These are phyloP conservation scores for Heliconius melpomene DNA, from an alignment of 1,140 invertebrate species.

Conservation along the genomic window DNA sequence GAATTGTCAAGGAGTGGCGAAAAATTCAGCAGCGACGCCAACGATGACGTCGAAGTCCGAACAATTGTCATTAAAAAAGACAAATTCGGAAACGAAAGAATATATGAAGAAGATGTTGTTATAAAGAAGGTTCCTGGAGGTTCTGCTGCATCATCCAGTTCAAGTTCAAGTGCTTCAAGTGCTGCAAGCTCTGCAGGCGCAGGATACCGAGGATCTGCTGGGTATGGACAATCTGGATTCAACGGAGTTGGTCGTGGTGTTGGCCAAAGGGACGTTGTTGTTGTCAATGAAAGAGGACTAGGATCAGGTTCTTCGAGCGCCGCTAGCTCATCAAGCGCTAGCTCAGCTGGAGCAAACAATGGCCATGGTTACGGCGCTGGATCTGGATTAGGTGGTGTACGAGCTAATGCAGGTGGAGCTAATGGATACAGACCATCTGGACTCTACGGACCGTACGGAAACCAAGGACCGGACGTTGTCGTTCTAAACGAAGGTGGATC, in stretches of 20 bases:
- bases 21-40: conserved; percentile 18
- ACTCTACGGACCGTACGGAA: no score
- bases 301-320: not conserved
- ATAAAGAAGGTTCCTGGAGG: conserved; percentile 28
- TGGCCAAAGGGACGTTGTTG: not conserved
- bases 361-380: not conserved
- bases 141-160: not conserved
- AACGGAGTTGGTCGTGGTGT: not conserved
- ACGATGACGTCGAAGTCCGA: conserved; percentile 47
- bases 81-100: conserved; percentile 45
- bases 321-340: not conserved
- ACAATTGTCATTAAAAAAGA: conserved; percentile 52
- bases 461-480: not conserved
- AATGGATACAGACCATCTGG: not conserved
- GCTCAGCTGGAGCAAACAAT: not conserved
- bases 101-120: conserved; percentile 56
- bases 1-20: conserved; percentile 42
- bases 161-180: conserved; percentile 18
- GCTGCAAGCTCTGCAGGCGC: not conserved
- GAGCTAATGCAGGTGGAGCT: not conserved
- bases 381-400: not conserved
- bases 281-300: no score
- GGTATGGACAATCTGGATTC: no score
- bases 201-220: no score
- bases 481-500: conserved; percentile 13